phyloP scores from a whole-genome alignment of 2,888 invertebrate species.

The Epsilonema sp. region DNA sequence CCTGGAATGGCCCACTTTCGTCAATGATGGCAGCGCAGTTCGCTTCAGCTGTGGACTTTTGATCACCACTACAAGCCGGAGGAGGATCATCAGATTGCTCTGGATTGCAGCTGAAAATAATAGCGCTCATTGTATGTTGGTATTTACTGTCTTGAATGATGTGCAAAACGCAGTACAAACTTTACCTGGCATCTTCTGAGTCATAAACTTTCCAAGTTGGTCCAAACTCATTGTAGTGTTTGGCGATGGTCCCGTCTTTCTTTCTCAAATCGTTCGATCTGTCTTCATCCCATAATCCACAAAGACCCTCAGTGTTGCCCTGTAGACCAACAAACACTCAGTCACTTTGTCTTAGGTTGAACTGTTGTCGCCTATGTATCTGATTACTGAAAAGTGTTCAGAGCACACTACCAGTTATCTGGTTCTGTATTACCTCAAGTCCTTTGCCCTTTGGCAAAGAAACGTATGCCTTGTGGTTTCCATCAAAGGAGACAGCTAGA shows the following conservation, averaged over 20 bases:
- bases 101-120: background rate
- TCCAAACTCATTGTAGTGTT: background rate
- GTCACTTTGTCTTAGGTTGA: too few relatives aligned
- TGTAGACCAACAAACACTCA: too few relatives aligned
- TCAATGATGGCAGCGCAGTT: background rate
- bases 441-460: background rate
- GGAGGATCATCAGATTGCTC: background rate
- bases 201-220: background rate
- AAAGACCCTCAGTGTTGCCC: background rate
- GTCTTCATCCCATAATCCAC: background rate
- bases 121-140: too few relatives aligned
- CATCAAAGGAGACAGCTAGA: background rate
- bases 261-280: background rate
- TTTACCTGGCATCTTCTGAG: background rate
- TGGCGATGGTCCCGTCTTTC: background rate
- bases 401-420: too few relatives aligned
- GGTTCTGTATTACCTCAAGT: too few relatives aligned
- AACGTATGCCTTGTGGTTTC: background rate
- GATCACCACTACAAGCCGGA: background rate
- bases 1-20: background rate
- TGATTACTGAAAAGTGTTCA: too few relatives aligned
- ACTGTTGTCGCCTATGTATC: too few relatives aligned
- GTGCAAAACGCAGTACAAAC: too few relatives aligned
- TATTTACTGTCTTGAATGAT: too few relatives aligned
- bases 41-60: background rate